Evolutionary conservation across 92 coral and sea anemone species (phyloP).

Genomic region (Parazoanthus atlanticus): DNA sequence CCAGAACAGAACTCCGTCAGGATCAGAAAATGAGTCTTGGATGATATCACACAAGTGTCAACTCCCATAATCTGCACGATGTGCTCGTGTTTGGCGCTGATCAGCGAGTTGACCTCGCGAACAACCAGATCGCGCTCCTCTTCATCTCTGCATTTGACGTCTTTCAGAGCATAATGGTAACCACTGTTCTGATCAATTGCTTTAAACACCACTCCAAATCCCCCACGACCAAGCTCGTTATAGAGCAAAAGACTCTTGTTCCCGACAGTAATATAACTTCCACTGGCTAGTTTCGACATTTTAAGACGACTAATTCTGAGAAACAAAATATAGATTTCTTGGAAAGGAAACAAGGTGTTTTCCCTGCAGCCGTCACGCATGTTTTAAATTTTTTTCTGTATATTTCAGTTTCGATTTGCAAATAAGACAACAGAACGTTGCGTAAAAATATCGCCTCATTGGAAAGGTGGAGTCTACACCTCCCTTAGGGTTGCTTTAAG

Average conservation of each 20-base stretch:
- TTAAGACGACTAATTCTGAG: neutral
- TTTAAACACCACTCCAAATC: slow-evolving; percentile 50
- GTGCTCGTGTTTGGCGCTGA: slow-evolving; percentile 34
- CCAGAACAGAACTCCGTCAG: slow-evolving; percentile 51
- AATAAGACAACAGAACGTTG: too few species aligned
- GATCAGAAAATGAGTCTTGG: slow-evolving; percentile 20
- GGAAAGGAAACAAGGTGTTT: neutral
- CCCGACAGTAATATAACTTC: neutral
- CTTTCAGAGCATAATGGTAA: slow-evolving; percentile 40
- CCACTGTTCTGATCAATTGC: slow-evolving; percentile 31
- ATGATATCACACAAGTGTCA: slow-evolving; percentile 10
- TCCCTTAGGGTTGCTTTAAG: too few species aligned
- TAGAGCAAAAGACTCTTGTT: neutral
- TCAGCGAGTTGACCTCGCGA: slow-evolving; percentile 40
- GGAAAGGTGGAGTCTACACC: too few species aligned
- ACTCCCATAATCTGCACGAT: slow-evolving; percentile 46
- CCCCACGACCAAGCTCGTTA: slow-evolving; percentile 46
- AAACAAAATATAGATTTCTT: neutral
- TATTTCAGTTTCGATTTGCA: neutral
- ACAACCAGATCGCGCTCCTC: slow-evolving; percentile 36
- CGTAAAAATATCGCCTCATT: too few species aligned
- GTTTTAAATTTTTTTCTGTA: neutral
- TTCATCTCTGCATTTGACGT: slow-evolving; percentile 38
- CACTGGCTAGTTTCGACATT: slow-evolving; percentile 22
- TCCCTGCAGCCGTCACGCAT: neutral